phyloP scores from a whole-genome alignment of 2,113 vertebrate genomes.

The Strix aluco region DNA sequence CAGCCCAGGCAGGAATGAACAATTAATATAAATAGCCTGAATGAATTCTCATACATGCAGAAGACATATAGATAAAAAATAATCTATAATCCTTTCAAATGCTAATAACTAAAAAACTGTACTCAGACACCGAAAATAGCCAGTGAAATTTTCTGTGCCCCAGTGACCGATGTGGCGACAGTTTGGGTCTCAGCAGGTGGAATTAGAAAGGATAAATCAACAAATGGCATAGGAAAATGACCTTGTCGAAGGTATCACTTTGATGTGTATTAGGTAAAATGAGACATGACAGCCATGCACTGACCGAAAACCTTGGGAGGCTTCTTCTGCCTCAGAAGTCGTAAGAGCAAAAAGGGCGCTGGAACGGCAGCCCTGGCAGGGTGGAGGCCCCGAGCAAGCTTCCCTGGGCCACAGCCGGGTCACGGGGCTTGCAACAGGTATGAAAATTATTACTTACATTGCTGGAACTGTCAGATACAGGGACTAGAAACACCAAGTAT shows the following conservation, averaged over 20 bases:
- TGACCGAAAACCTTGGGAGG: conserved; percentile 30
- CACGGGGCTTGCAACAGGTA: neutral
- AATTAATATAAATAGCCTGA: neutral
- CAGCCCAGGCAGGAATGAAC: neutral
- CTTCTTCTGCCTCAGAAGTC: conserved; percentile 38
- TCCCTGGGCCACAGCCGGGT: neutral
- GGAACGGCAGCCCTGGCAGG: neutral
- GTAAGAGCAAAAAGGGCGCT: neutral
- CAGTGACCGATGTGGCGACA: neutral
- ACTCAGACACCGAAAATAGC: neutral
- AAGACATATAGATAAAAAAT: neutral
- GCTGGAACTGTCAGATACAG: conserved; percentile 1
- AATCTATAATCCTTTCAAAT: neutral
- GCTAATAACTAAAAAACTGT: neutral
- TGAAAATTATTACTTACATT: conserved; percentile 6
- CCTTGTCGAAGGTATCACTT: neutral
- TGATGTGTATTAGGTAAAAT: conserved; percentile 14
- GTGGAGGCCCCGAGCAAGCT: neutral
- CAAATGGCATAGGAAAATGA: conserved; percentile 35
- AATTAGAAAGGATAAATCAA: conserved; percentile 11
- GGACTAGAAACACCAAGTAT: neutral
- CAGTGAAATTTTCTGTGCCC: neutral
- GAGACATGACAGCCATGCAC: conserved; percentile 48
- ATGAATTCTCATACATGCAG: neutral
- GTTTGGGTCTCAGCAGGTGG: conserved; percentile 9